Evolutionary conservation across 2,888 invertebrate species (phyloP).

Genomic region (Calliphora vomitoria): DNA sequence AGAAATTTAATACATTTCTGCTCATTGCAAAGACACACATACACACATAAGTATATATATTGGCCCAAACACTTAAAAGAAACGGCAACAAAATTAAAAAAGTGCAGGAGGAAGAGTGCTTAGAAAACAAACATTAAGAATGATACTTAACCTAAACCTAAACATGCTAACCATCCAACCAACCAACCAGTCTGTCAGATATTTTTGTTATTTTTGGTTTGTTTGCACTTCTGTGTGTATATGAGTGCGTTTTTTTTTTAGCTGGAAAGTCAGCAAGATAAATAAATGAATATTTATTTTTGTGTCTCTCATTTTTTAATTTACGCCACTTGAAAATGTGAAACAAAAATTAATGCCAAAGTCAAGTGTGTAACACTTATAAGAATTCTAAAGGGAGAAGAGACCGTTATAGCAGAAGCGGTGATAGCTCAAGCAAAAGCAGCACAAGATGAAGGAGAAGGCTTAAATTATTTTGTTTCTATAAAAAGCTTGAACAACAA

Average conservation of each 20-base stretch:
- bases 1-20: constrained; percentile 70
- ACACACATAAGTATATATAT: too few species aligned
- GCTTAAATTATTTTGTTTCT: constrained; percentile 29
- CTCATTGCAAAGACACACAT: background rate
- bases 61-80: background rate
- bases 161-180: constrained; percentile 24
- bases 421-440: constrained; percentile 2
- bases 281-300: constrained; percentile 39
- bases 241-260: background rate
- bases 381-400: constrained; percentile 49
- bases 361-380: constrained; percentile 69
- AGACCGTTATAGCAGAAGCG: background rate
- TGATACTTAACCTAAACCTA: constrained; percentile 63
- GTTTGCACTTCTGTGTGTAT: background rate
- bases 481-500: background rate
- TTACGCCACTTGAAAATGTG: constrained; percentile 57
- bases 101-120: background rate
- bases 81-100: constrained; percentile 5
- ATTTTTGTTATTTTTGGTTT: constrained; percentile 26
- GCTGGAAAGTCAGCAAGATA: background rate
- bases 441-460: constrained; percentile 14
- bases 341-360: constrained; percentile 71
- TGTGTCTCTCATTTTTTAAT: constrained; percentile 36
- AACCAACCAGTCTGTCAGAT: constrained; percentile 16
- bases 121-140: constrained; percentile 29